A percentile compares a stretch with the other conserved stretches of the same genome.
These are phyloP conservation scores for Corapipo altera DNA, from an alignment of 2,113 vertebrate species.

Conservation along the genomic window DNA sequence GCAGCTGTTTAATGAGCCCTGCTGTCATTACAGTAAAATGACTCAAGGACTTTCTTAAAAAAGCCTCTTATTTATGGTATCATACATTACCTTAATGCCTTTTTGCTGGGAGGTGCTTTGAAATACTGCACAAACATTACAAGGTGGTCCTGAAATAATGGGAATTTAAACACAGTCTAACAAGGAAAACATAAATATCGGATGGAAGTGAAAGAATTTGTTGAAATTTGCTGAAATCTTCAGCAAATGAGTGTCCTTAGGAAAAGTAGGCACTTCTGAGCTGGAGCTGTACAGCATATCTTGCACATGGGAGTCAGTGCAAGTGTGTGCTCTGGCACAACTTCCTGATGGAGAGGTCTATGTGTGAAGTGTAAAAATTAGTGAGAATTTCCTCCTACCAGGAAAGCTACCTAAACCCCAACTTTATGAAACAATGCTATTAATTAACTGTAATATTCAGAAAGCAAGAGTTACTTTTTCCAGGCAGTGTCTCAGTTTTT, in stretches of 20 bases:
- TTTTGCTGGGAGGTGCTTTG: slow-evolving; percentile 27
- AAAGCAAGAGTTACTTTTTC: neutral
- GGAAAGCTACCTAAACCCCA: neutral
- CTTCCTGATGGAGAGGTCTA: neutral
- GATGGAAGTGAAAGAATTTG: neutral
- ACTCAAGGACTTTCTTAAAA: slow-evolving; percentile 46
- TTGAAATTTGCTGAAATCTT: neutral
- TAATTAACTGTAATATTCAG: neutral
- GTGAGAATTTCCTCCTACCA: neutral
- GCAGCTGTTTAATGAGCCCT: slow-evolving; percentile 61
- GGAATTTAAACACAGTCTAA: neutral
- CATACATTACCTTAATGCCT: slow-evolving; percentile 31
- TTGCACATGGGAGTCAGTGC: neutral
- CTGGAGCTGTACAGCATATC: neutral
- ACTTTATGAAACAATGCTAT: neutral
- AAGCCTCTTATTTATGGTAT: slow-evolving; percentile 43
- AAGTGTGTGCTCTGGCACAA: neutral
- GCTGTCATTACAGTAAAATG: slow-evolving; percentile 43
- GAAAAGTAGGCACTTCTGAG: neutral
- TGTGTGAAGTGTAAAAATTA: neutral
- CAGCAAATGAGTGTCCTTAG: neutral
- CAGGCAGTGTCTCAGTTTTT: neutral
- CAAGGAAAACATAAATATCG: neutral
- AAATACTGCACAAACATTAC: slow-evolving; percentile 21
- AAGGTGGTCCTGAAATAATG: neutral